These are phyloP conservation scores for Marisa cornuarietis DNA, from an alignment of 1,140 invertebrate species.

Conservation along the genomic window DNA sequence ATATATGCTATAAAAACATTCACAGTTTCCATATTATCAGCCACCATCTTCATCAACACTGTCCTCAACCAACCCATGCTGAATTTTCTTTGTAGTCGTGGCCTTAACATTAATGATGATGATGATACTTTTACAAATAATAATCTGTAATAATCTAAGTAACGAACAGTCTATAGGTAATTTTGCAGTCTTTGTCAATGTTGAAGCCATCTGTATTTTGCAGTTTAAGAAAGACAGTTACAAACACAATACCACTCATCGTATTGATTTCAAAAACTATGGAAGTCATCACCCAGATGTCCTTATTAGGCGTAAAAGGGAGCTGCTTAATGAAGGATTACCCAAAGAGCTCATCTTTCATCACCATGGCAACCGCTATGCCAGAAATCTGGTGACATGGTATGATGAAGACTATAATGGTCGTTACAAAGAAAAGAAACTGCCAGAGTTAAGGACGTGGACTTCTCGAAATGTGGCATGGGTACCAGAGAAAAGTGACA, in stretches of 20 bases:
- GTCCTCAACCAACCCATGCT: too few relatives aligned
- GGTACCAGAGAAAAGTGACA: conserved; percentile 58
- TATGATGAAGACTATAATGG: conserved; percentile 64
- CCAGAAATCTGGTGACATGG: conserved; percentile 59
- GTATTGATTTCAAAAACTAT: conserved; percentile 53
- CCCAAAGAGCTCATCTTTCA: conserved; percentile 49
- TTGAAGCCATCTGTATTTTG: conserved; percentile 14
- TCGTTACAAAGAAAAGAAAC: conserved; percentile 49
- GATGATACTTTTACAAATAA: too few relatives aligned
- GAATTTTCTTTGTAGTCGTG: too few relatives aligned
- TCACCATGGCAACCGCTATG: conserved; percentile 52
- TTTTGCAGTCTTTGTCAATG: too few relatives aligned
- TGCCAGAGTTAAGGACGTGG: conserved; percentile 53
- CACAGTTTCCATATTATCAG: too few relatives aligned
- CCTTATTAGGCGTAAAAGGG: conserved; percentile 46
- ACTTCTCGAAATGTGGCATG: conserved; percentile 53
- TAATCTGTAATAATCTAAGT: too few relatives aligned
- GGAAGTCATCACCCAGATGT: conserved; percentile 48
- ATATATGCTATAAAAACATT: too few relatives aligned
- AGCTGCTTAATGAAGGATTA: conserved; percentile 51
- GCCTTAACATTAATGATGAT: too few relatives aligned
- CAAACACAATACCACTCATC: conserved; percentile 55
- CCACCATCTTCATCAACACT: too few relatives aligned
- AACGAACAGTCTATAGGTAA: too few relatives aligned
- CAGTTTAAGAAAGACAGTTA: conserved; percentile 48